Conservation (phyloP, 2,888 invertebrate species). For the Nemapogon koenigi region DNA sequence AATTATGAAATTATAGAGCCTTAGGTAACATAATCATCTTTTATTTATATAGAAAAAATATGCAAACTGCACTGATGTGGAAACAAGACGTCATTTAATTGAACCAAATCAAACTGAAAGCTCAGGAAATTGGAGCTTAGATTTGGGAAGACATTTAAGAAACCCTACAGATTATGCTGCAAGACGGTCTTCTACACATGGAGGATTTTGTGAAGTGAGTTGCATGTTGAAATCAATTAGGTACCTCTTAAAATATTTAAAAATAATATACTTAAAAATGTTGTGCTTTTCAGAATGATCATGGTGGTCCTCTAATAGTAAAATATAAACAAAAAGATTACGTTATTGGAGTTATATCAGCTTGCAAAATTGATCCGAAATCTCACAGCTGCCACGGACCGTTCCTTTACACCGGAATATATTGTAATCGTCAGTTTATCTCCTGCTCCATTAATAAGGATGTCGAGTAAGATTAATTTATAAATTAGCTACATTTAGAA, state of each 20-base stretch:
- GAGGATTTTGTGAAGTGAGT: slow-evolving; percentile 51
- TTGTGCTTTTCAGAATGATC: slow-evolving; percentile 35
- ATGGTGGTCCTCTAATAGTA: slow-evolving; percentile 49
- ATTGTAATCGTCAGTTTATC: slow-evolving; percentile 47
- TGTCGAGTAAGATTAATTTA: slow-evolving; percentile 35
- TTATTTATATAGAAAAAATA: slow-evolving; percentile 38
- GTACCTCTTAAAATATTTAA: neutral
- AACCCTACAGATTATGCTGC: slow-evolving; percentile 49
- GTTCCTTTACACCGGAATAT: slow-evolving; percentile 51
- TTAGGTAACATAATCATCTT: neutral
- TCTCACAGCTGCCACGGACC: slow-evolving; percentile 52
- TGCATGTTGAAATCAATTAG: neutral
- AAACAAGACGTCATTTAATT: slow-evolving; percentile 22
- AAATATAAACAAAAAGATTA: slow-evolving; percentile 41
- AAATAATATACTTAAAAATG: neutral
- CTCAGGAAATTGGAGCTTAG: slow-evolving; percentile 26
- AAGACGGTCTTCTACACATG: slow-evolving; percentile 33
- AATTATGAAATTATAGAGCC: too few relatives aligned
- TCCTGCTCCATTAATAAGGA: slow-evolving; percentile 52
- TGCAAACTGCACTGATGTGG: slow-evolving; percentile 52
- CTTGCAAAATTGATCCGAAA: slow-evolving; percentile 53
- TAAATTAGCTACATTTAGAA: too few relatives aligned
- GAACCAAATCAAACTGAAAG: slow-evolving; percentile 5
- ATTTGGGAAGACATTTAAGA: slow-evolving; percentile 42
- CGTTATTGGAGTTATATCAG: slow-evolving; percentile 48